Evolutionary conservation across 2,888 invertebrate species (phyloP).

Genomic region (Rhagophthalmus giganteus): DNA sequence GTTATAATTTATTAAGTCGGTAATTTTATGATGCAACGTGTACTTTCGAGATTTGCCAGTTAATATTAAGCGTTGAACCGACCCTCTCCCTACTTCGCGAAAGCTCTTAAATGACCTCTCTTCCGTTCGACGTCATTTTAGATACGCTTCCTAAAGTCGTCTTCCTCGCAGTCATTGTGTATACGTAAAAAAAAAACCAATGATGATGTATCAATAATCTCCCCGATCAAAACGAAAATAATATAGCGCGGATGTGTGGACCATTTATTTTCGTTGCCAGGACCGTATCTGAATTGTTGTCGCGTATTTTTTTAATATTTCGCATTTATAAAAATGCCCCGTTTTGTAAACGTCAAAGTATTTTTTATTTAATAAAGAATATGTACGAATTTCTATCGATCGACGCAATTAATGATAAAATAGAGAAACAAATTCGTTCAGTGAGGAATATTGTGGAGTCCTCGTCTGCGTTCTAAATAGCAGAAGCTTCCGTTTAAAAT

Average conservation of each 20-base stretch:
- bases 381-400: too few relatives aligned
- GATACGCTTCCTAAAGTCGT: slow-evolving; percentile 43
- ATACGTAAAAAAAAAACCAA: slow-evolving; percentile 42
- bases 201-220: slow-evolving; percentile 47
- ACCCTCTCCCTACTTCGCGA: slow-evolving; percentile 38
- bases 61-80: slow-evolving; percentile 46
- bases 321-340: too few relatives aligned
- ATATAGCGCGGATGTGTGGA: slow-evolving; percentile 38
- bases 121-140: slow-evolving; percentile 43
- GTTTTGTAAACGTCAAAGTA: too few relatives aligned
- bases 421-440: too few relatives aligned
- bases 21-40: too few relatives aligned
- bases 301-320: background rate
- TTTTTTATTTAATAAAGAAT: too few relatives aligned
- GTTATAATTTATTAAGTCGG: too few relatives aligned
- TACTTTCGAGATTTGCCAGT: slow-evolving; percentile 29
- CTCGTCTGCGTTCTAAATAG: slow-evolving; percentile 9
- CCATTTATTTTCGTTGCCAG: slow-evolving; percentile 33
- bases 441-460: too few relatives aligned
- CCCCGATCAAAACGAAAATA: slow-evolving; percentile 36
- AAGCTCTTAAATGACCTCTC: slow-evolving; percentile 44
- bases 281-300: slow-evolving; percentile 5
- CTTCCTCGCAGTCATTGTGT: slow-evolving; percentile 38
- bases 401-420: too few relatives aligned
- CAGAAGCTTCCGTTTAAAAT: slow-evolving; percentile 14